phyloP scores from a whole-genome alignment of 2,888 invertebrate species.

The Aphodius sticticus region DNA sequence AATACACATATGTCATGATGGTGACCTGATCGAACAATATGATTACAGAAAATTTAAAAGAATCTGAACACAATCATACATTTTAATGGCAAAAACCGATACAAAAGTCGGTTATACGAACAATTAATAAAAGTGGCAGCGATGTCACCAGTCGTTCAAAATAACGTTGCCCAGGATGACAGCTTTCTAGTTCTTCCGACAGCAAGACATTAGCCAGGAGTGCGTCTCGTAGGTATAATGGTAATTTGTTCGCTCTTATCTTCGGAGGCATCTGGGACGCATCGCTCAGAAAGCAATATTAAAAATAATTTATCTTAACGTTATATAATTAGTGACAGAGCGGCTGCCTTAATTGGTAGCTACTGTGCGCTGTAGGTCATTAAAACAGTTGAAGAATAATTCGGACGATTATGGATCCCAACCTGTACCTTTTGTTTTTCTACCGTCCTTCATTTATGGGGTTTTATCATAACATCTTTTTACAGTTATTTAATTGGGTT shows the following conservation, averaged over 20 bases:
- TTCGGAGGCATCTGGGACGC: not conserved
- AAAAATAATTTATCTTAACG: slow-evolving; percentile 38
- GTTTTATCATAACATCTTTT: not conserved
- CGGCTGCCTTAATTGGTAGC: slow-evolving; percentile 39
- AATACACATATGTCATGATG: too few species aligned
- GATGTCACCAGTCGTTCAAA: not conserved
- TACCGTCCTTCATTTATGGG: not conserved
- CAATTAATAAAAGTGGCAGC: too few species aligned
- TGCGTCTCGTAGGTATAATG: not conserved
- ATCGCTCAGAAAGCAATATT: slow-evolving; percentile 26
- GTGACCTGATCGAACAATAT: too few species aligned
- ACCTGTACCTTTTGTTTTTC: not conserved
- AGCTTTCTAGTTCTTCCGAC: not conserved
- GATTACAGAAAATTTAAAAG: too few species aligned
- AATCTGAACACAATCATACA: too few species aligned
- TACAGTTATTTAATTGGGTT: not conserved
- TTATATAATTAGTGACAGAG: slow-evolving; percentile 38
- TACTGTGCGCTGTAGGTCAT: slow-evolving; percentile 37
- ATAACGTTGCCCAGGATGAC: not conserved
- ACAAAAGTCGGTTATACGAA: too few species aligned
- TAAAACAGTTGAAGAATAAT: slow-evolving; percentile 36
- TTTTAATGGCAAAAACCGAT: too few species aligned
- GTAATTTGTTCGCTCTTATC: not conserved
- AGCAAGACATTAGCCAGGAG: not conserved
- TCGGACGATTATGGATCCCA: slow-evolving; percentile 32